Percentiles rank a stretch among this genome's conserved stretches.
These are phyloP conservation scores for Pipistrellus pipistrellus DNA, from an alignment of 2,797 vertebrate species.

Conservation along the genomic window DNA sequence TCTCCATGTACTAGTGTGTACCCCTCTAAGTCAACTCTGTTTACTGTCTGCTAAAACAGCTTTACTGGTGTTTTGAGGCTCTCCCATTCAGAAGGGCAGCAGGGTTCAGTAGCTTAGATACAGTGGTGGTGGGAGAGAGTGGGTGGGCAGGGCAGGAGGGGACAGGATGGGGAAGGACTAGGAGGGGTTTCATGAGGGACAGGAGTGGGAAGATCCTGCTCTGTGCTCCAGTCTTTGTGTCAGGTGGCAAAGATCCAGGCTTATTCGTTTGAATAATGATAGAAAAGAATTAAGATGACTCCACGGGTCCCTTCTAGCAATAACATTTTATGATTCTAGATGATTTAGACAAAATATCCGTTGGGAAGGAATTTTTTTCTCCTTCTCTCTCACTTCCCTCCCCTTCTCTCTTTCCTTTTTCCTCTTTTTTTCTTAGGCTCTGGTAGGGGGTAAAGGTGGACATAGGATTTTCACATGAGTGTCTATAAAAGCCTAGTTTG, in stretches of 20 bases:
- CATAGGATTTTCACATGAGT: constrained; percentile 14
- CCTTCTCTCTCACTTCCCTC: not conserved
- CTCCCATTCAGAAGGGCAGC: not conserved
- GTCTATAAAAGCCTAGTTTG: constrained; percentile 35
- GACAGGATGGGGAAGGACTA: not conserved
- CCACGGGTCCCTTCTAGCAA: constrained; percentile 8
- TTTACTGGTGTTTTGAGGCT: not conserved
- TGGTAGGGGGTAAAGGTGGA: not conserved
- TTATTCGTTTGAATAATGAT: constrained; percentile 39
- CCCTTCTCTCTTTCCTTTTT: too few species aligned
- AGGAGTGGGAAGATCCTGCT: constrained; percentile 8
- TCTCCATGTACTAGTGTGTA: not conserved
- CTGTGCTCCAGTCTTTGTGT: not conserved
- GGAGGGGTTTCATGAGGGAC: not conserved
- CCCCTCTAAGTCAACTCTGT: not conserved
- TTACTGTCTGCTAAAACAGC: not conserved
- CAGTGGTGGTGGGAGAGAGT: not conserved
- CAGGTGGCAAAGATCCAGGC: not conserved
- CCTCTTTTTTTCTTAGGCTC: not conserved
- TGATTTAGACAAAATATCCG: constrained; percentile 39
- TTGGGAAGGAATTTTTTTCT: not conserved
- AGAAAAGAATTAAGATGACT: constrained; percentile 35
- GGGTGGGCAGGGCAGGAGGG: not conserved
- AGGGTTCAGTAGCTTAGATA: not conserved
- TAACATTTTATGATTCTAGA: constrained; percentile 60